Percentiles rank a stretch among this genome's conserved stretches.
Evolutionary conservation across 2,888 invertebrate species (phyloP).

Genomic region (Noctua comes): DNA sequence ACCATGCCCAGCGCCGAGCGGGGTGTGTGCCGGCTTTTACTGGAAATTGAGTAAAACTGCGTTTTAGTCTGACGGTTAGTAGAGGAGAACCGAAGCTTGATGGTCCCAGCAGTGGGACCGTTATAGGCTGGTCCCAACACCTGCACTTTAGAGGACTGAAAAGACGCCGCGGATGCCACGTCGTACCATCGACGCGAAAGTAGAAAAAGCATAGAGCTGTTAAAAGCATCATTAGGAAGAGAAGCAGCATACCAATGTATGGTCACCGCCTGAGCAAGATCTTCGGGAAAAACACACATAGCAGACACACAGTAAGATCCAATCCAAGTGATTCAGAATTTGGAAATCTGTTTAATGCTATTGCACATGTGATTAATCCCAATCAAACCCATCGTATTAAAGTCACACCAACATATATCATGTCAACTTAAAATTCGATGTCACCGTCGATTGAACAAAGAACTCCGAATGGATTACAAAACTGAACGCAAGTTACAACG

Average conservation of each 20-base stretch:
- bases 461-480: conserved; percentile 52
- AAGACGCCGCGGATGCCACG: too few species aligned
- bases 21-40: conserved; percentile 88
- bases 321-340: not conserved
- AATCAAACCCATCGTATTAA: conserved; percentile 6
- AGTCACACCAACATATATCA: conserved; percentile 7
- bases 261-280: not conserved
- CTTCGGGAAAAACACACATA: not conserved
- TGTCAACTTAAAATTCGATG: conserved; percentile 16
- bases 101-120: too few species aligned
- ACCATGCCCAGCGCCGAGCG: conserved; percentile 93
- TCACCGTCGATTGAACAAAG: conserved; percentile 18
- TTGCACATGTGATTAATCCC: not conserved
- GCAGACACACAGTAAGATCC: not conserved
- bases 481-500: conserved; percentile 30
- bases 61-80: not conserved
- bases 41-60: conserved; percentile 67
- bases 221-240: not conserved
- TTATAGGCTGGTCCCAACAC: too few species aligned
- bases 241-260: not conserved
- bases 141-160: too few species aligned
- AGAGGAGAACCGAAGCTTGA: not conserved
- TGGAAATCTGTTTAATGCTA: not conserved
- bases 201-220: too few species aligned
- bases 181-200: too few species aligned